These are phyloP conservation scores for Neocrepidodera transversa DNA, from an alignment of 2,888 invertebrate genomes.

Conservation along the genomic window DNA sequence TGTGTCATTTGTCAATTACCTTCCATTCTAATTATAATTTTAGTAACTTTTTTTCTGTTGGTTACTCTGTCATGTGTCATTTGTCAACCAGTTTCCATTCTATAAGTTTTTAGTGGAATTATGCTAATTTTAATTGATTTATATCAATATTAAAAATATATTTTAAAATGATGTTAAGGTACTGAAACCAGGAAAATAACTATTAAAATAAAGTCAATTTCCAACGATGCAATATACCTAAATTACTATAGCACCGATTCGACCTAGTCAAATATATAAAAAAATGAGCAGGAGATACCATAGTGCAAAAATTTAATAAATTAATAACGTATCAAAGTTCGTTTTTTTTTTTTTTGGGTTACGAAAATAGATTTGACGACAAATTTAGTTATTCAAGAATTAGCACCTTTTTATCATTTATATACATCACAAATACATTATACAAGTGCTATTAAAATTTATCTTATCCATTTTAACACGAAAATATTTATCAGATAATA, in stretches of 20 bases:
- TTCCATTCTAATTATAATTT: too few relatives aligned
- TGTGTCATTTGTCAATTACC: too few relatives aligned
- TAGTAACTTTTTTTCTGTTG: too few relatives aligned
- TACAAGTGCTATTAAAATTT: slow-evolving; percentile 4
- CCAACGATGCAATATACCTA: slow-evolving; percentile 17
- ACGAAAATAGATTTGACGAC: too few relatives aligned
- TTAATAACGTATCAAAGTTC: too few relatives aligned
- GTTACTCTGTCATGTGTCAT: too few relatives aligned
- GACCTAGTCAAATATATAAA: slow-evolving; percentile 10
- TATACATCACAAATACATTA: slow-evolving; percentile 1
- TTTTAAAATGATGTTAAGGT: too few relatives aligned
- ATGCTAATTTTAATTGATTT: too few relatives aligned
- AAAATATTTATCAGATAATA: slow-evolving; percentile 4
- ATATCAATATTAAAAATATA: too few relatives aligned
- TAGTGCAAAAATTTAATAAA: slow-evolving; percentile 6
- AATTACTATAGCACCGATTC: slow-evolving; percentile 17
- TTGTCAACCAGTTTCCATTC: too few relatives aligned
- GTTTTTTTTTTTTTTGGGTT: too few relatives aligned
- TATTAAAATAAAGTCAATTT: slow-evolving; percentile 3
- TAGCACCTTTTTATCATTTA: background rate
- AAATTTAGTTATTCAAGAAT: background rate
- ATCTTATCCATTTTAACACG: slow-evolving; percentile 7
- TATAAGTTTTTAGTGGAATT: too few relatives aligned
- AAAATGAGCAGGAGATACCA: slow-evolving; percentile 20
- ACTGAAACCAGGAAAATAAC: slow-evolving; percentile 18